These are phyloP conservation scores for Callospermophilus lateralis DNA, from an alignment of 2,113 vertebrate genomes.

Conservation along the genomic window DNA sequence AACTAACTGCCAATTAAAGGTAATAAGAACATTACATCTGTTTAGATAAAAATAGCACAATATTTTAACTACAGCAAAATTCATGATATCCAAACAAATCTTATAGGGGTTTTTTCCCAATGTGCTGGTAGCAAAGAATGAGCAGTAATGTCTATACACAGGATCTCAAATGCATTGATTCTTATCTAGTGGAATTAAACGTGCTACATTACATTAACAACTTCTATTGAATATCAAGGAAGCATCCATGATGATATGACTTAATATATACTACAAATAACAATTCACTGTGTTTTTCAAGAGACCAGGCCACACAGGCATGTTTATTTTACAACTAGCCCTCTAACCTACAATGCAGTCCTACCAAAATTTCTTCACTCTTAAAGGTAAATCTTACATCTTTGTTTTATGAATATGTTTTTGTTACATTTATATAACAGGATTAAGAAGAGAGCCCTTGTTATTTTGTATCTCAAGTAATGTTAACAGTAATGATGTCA, in stretches of 20 bases:
- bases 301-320: neutral
- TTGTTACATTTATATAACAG: constrained; percentile 39
- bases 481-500: constrained; percentile 55
- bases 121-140: neutral
- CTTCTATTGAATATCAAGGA: constrained; percentile 2
- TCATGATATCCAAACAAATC: neutral
- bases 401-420: constrained; percentile 59
- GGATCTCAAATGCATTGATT: neutral
- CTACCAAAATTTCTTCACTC: constrained; percentile 25
- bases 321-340: constrained; percentile 42
- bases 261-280: constrained; percentile 35
- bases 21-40: neutral
- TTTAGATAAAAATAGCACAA: neutral
- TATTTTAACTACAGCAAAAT: neutral
- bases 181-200: neutral
- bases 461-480: constrained; percentile 72
- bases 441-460: constrained; percentile 66
- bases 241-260: neutral
- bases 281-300: neutral
- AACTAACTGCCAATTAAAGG: neutral
- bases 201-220: neutral
- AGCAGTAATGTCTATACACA: neutral
- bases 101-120: neutral
- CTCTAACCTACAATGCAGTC: constrained; percentile 47
- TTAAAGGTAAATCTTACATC: constrained; percentile 72